phyloP scores from a whole-genome alignment of 2,888 invertebrate species.

The Sialis lutaria region DNA sequence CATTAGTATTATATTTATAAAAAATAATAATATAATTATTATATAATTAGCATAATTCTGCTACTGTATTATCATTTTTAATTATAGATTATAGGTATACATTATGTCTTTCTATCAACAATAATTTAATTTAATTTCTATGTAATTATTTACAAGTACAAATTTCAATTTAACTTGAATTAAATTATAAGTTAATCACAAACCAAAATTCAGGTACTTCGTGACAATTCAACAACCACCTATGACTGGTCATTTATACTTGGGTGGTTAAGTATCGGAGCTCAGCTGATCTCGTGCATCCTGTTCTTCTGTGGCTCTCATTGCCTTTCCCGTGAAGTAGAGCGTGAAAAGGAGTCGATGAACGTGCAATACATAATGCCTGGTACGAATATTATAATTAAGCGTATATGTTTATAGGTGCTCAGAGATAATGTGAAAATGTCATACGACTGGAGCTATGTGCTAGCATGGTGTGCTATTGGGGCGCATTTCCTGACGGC shows the following conservation, averaged over 20 bases:
- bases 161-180: too few relatives aligned
- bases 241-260: slow-evolving; percentile 79
- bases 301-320: slow-evolving; percentile 66
- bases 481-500: slow-evolving; percentile 80
- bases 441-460: slow-evolving; percentile 93
- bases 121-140: too few relatives aligned
- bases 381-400: slow-evolving; percentile 34
- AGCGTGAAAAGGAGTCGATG: slow-evolving; percentile 34
- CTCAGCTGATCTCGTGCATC: slow-evolving; percentile 54
- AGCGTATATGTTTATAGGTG: slow-evolving; percentile 35
- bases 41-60: too few relatives aligned
- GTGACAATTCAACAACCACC: slow-evolving; percentile 51
- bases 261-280: slow-evolving; percentile 67
- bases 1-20: too few relatives aligned
- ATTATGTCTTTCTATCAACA: too few relatives aligned
- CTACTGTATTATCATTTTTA: too few relatives aligned
- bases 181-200: too few relatives aligned
- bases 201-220: slow-evolving; percentile 36
- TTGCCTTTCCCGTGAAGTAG: slow-evolving; percentile 60
- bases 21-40: too few relatives aligned
- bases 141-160: too few relatives aligned
- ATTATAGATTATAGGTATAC: too few relatives aligned
- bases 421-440: slow-evolving; percentile 71
- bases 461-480: slow-evolving; percentile 93
- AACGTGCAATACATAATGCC: slow-evolving; percentile 83